Evolutionary conservation across 2,113 vertebrate species (phyloP), one percentile per base, ranked within the genome.

Genomic region (Carassius carassius): DNA sequence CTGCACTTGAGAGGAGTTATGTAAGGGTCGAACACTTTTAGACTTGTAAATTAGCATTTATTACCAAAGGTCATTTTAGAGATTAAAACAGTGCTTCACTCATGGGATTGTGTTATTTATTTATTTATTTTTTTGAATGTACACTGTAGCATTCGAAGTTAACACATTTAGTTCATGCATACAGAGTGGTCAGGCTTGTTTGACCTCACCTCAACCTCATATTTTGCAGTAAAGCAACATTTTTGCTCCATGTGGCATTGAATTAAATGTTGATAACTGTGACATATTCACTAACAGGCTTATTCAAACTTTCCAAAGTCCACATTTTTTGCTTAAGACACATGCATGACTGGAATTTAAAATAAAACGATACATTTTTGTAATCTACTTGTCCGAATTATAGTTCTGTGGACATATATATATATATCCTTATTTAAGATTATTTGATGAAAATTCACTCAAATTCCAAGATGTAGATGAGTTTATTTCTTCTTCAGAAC

Each of bases 1-100:
- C 78, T 87, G 37, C 60, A 80, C 56, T 80, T 44, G 78, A 65
- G 78, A 78, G 74, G 80, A 63, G 58, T 74, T 67, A 47, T 32
- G 25, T 47, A 51, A 75, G 81, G 85, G 29, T n/a, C 19, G 13
- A 58, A 14, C 65, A 77, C 74, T 77, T 56, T 84, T 73, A 73
- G 35, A 65, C 62, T 78, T 60, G 44, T 47, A 23, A 21, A 35
- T 62, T n/a, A 47, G 21, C 77, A 63, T 63, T 47, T 23, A 51
- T 54, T 19, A 51, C 17, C 47, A 29, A 17, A 75, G 21, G 21
- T 73, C 70, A 47, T 47, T 44, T 41, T 21, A 73, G 37, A 44
- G 70, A 73, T 73, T 3, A 49, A 13, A 49, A 49, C 47, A 49
- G 2, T 49, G 47, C 47, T 49, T 49, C 47, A 6, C 70, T 73